Evolutionary conservation across 2,113 vertebrate genomes (phyloP).

Genomic region (Entomyzon cyanotis): DNA sequence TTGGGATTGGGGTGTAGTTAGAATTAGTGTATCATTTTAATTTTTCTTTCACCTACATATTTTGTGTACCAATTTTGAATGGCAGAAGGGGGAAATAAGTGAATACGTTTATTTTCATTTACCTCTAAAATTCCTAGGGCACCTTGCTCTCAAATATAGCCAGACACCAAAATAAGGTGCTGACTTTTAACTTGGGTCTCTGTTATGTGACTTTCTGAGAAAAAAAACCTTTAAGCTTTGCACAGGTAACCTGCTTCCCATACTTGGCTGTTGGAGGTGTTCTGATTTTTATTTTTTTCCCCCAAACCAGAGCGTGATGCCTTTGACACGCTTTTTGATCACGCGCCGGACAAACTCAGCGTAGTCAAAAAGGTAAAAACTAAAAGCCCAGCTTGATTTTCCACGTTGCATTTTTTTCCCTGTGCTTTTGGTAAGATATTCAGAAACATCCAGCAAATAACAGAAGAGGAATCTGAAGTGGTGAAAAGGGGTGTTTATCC

Average conservation of each 20-base stretch:
- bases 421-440: background rate
- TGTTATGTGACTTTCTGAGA: background rate
- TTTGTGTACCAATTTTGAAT: background rate
- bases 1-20: background rate
- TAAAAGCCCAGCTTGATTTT: background rate
- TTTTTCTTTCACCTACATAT: background rate
- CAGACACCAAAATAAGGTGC: background rate
- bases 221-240: background rate
- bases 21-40: background rate
- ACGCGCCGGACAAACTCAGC: slow-evolving; percentile 86
- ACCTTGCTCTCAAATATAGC: background rate
- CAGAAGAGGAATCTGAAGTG: background rate
- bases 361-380: slow-evolving; percentile 85
- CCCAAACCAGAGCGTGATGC: slow-evolving; percentile 80
- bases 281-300: background rate
- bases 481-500: background rate
- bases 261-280: background rate
- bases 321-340: slow-evolving; percentile 88
- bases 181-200: background rate
- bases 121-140: background rate
- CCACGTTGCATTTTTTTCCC: background rate
- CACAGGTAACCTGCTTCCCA: background rate
- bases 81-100: background rate
- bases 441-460: background rate
- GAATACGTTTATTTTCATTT: background rate